Evolutionary conservation across 2,888 invertebrate genomes (phyloP).

Genomic region (Alloplasta piceator): DNA sequence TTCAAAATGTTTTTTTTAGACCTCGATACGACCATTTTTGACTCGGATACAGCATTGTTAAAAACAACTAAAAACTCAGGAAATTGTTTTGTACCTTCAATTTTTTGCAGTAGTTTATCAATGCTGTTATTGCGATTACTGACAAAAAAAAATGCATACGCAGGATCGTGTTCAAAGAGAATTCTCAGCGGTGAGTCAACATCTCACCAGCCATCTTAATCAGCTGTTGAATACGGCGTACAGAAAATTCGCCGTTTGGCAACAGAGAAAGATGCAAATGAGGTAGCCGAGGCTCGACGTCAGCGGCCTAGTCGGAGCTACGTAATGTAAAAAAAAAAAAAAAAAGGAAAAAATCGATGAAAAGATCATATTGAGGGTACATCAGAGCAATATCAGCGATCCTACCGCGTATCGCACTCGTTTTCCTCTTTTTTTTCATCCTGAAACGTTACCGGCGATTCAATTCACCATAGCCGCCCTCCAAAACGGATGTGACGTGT

Average conservation of each 20-base stretch:
- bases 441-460: constrained; percentile 65
- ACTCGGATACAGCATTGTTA: no score
- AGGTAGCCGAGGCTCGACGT: constrained; percentile 78
- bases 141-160: constrained; percentile 49
- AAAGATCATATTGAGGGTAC: constrained; percentile 46
- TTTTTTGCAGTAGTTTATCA: not conserved
- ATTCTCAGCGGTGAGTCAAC: constrained; percentile 91
- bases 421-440: constrained; percentile 61
- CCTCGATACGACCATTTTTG: no score
- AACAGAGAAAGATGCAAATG: constrained; percentile 86
- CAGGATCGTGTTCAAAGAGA: constrained; percentile 93
- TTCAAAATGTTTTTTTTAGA: no score
- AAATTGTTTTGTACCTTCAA: constrained; percentile 11
- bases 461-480: constrained; percentile 37
- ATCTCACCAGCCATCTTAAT: constrained; percentile 93
- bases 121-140: no score
- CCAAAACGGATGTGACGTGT: constrained; percentile 65
- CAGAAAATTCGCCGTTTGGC: constrained; percentile 94
- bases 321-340: constrained; percentile 54
- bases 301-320: constrained; percentile 63
- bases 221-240: constrained; percentile 94
- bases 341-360: constrained; percentile 30
- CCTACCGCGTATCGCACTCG: constrained; percentile 73
- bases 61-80: no score
- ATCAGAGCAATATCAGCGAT: constrained; percentile 76